Percentiles rank a stretch among this genome's conserved stretches.
These are phyloP conservation scores for Melipona bicolor DNA, from an alignment of 2,888 invertebrate genomes.

Conservation along the genomic window DNA sequence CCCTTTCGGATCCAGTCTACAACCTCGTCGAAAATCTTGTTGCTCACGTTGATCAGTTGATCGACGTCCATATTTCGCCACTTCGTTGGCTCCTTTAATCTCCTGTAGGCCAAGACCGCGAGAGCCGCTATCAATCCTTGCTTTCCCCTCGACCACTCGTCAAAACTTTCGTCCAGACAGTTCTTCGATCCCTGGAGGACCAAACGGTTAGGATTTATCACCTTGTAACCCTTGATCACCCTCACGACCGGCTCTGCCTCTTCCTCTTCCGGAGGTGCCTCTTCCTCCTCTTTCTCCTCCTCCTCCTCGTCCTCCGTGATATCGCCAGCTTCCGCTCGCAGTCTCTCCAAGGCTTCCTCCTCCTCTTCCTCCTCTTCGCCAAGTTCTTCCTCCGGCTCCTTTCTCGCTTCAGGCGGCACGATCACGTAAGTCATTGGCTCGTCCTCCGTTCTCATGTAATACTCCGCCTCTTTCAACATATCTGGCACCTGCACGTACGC, in stretches of 20 bases:
- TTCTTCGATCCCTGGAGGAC: constrained; percentile 75
- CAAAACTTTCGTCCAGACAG: constrained; percentile 67
- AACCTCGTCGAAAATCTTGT: constrained; percentile 68
- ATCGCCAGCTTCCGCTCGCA: neutral
- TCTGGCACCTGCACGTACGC: constrained; percentile 74
- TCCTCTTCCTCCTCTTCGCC: constrained; percentile 49
- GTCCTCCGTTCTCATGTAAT: constrained; percentile 70
- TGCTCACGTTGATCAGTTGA: constrained; percentile 72
- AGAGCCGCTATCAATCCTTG: constrained; percentile 77
- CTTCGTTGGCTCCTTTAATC: constrained; percentile 64
- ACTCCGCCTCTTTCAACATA: constrained; percentile 71
- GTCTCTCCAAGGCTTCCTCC: constrained; percentile 19
- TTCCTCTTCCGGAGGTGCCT: neutral
- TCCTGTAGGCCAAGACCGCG: constrained; percentile 73
- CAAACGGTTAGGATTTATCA: constrained; percentile 75
- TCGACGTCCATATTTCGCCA: constrained; percentile 79
- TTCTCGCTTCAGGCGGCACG: constrained; percentile 28
- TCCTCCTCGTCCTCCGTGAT: constrained; percentile 16
- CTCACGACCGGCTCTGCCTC: constrained; percentile 38
- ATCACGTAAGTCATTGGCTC: constrained; percentile 69
- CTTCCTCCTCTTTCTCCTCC: constrained; percentile 26
- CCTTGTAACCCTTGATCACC: constrained; percentile 67
- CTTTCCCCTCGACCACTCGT: constrained; percentile 67
- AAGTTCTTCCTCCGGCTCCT: constrained; percentile 16
- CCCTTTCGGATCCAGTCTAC: constrained; percentile 73